These are phyloP conservation scores for Semnornis frantzii DNA, from an alignment of 2,113 vertebrate species.

Conservation along the genomic window DNA sequence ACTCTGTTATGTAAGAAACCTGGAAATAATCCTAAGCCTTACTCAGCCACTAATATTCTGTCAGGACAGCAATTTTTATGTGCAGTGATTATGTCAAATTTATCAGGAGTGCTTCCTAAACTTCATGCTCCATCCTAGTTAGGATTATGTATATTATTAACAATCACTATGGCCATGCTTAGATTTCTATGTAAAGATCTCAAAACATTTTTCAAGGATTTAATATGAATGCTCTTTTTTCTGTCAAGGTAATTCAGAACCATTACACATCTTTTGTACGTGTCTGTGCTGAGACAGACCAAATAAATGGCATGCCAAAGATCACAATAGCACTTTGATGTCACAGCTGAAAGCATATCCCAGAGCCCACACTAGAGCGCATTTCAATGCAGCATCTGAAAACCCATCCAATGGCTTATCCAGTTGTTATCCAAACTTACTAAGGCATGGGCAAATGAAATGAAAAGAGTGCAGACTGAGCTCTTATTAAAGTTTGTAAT, in stretches of 20 bases:
- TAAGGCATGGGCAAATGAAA: neutral
- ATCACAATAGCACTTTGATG: neutral
- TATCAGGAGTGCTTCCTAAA: neutral
- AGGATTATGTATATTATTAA: neutral
- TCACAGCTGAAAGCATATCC: neutral
- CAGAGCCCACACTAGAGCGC: neutral
- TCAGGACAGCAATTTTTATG: neutral
- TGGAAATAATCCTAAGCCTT: neutral
- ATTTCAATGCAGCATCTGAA: neutral
- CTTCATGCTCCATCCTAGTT: neutral
- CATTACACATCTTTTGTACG: neutral
- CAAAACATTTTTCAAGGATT: neutral
- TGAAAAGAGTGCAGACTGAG: neutral
- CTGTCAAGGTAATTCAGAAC: neutral
- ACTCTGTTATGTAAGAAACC: neutral
- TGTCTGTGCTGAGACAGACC: neutral
- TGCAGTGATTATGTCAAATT: neutral
- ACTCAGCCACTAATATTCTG: neutral
- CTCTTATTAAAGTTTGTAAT: neutral
- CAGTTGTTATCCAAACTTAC: neutral
- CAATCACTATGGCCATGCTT: neutral
- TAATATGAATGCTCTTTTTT: neutral
- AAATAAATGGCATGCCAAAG: neutral
- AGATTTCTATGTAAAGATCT: neutral
- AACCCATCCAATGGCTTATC: neutral